Evolutionary conservation across 2,888 invertebrate genomes (phyloP), one percentile per base, ranked within the genome.

Genomic region (Hartigia nigra): DNA sequence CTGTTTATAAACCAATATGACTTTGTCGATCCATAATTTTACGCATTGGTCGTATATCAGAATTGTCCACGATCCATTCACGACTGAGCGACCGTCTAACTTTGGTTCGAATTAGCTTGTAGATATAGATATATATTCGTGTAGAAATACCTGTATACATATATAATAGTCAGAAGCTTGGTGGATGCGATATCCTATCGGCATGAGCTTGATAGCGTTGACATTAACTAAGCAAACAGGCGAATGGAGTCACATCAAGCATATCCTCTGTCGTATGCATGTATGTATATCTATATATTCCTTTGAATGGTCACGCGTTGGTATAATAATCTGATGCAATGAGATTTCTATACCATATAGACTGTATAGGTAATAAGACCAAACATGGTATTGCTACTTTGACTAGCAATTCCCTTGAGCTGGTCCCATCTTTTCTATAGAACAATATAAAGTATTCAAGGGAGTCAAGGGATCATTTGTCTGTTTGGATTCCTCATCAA

Each of bases 151-250:
- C 9, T 55, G 23, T 23, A 55, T 14, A 39, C 4, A 39, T 55
- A 23, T 23, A 77, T 55, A 78, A 34, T 75, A 74, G 77, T 31
- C 74, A 9, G 3, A 55, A 55, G 55, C 11, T 14, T 55, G 55
- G 55, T 23, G 55, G 80, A 80, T 79, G 79, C 81, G 84, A 86
- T 84, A 85, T 83, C 79, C 84, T 83, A 86, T 84, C 87, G 79
- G 82, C 75, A 76, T 72, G 81, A 77, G 83, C 81, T 86, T 87
- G 85, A 87, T 86, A 84, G 82, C 82, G 86, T 85, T 85, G 83
- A 87, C 84, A 87, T 87, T 87, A 87, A 86, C 86, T 83, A 83
- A 86, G 85, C 85, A 81, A 79, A 78, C 77, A 69, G 76, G 79
- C 82, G 81, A 86, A 85, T 87, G 80, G 83, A 85, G 82, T 82